Evolutionary conservation across 2,113 vertebrate species (phyloP), one percentile per base, ranked within the genome.

Genomic region (Thalassoma bifasciatum): DNA sequence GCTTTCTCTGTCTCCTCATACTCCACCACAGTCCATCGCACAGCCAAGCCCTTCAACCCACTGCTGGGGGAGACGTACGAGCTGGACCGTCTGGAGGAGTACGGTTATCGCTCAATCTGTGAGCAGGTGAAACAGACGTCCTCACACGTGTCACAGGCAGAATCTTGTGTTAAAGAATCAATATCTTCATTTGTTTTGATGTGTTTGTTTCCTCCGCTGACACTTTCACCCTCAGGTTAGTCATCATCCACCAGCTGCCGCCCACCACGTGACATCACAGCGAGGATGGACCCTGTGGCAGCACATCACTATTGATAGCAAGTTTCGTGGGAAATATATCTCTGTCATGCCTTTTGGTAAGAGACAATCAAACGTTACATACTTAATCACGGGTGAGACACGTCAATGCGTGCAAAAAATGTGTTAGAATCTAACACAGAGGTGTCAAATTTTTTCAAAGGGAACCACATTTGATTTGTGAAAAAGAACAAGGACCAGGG

Each of bases 301-400:
- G 92, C 95, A 98, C 60, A 99, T 99, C 91, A 97, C 96, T 34
- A 97, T 99, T 3, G 95, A 98, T 74, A 99, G 97, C 96, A 99
- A 99, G 89, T 98, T 99, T 90, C 94, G 97, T 81, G 97, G 97
- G 62, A 99, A 99, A 92, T 98, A 99, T 86, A 95, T 99, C 85
- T 99, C 97, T 64, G 96, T 99, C 81, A 92, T 98, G 95, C 97
- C 97, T 0, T 91, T 97, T 61, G 97, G 97, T 99, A 88, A 93
- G 82, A 61, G 50, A 40, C 26, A 58, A 42, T 3, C 58, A 2
- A 17, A 19, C 17, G 8, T 42, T 14, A 13, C 14, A 14, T 42
- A 16, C 38, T 2, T 13, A 10, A 40, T 13, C 12, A 40, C 6
- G 12, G 11, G 37, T 38, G 37, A 38, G 37, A 38, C 11, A 38